Conservation (phyloP, 2,888 invertebrate species). For the Phortica magna region DNA sequence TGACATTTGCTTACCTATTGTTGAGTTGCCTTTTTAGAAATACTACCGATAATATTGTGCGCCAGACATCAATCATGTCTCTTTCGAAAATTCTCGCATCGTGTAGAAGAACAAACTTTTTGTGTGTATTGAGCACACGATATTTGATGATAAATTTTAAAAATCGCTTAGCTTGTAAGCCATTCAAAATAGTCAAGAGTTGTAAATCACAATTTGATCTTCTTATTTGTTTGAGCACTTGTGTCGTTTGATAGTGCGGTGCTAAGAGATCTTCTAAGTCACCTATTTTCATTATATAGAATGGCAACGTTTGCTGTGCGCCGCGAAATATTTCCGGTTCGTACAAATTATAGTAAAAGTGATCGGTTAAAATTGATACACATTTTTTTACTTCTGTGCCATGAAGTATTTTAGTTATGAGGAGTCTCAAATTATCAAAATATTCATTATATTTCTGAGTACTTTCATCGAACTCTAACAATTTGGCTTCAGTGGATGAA, state of each 20-base stretch:
- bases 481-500: constrained; percentile 9
- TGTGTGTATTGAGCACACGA: constrained; percentile 84
- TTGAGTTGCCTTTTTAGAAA: constrained; percentile 80
- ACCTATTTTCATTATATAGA: constrained; percentile 80
- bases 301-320: constrained; percentile 44
- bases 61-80: constrained; percentile 86
- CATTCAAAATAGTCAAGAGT: constrained; percentile 85
- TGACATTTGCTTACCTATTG: constrained; percentile 49
- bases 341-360: constrained; percentile 63
- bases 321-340: constrained; percentile 59
- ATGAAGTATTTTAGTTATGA: constrained; percentile 59
- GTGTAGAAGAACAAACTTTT: constrained; percentile 85
- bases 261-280: constrained; percentile 83
- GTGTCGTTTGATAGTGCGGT: constrained; percentile 81
- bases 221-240: constrained; percentile 81
- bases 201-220: constrained; percentile 85
- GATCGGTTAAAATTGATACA: constrained; percentile 74
- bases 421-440: constrained; percentile 49
- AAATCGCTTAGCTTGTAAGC: constrained; percentile 83
- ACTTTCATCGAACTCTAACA: background rate
- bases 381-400: constrained; percentile 67
- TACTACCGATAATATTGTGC: constrained; percentile 85
- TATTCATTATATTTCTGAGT: constrained; percentile 47
- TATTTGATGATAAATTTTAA: constrained; percentile 86
- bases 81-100: constrained; percentile 84